These are phyloP conservation scores for Sebastes ruberrimus DNA, from an alignment of 2,797 vertebrate species.

Conservation along the genomic window DNA sequence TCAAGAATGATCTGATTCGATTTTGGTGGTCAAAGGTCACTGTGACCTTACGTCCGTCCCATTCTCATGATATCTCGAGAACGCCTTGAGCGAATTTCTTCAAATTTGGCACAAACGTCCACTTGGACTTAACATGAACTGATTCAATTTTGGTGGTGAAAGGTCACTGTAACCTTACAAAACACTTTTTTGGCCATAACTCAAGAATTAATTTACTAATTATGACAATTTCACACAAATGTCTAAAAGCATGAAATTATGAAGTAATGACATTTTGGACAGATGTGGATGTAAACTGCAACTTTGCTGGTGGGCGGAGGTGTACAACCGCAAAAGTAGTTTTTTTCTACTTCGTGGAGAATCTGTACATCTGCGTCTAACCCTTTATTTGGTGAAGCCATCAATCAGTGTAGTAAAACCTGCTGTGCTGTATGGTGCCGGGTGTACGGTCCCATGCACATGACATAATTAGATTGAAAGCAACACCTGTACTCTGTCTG, in stretches of 20 bases:
- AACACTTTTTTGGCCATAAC: no score
- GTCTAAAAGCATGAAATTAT: neutral
- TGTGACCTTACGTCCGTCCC: no score
- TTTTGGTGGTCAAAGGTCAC: no score
- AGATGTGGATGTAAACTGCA: neutral
- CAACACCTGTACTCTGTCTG: slow-evolving; percentile 36
- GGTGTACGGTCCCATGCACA: neutral
- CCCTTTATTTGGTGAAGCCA: slow-evolving; percentile 15
- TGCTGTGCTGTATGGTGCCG: slow-evolving; percentile 5
- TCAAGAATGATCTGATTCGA: no score
- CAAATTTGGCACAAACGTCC: no score
- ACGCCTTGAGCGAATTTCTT: no score
- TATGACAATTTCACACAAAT: no score
- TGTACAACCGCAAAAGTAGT: neutral
- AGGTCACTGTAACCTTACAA: no score
- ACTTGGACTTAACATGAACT: no score
- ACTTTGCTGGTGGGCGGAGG: neutral
- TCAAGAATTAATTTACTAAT: no score
- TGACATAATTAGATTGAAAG: slow-evolving; percentile 27
- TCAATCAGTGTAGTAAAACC: slow-evolving; percentile 33
- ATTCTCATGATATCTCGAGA: no score
- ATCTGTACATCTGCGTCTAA: slow-evolving; percentile 24
- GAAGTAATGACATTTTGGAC: neutral
- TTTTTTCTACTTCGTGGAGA: neutral
- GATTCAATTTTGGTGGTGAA: no score